These are phyloP conservation scores for Pocillopora grandis DNA, from an alignment of 92 coral and sea anemone species.

Conservation along the genomic window DNA sequence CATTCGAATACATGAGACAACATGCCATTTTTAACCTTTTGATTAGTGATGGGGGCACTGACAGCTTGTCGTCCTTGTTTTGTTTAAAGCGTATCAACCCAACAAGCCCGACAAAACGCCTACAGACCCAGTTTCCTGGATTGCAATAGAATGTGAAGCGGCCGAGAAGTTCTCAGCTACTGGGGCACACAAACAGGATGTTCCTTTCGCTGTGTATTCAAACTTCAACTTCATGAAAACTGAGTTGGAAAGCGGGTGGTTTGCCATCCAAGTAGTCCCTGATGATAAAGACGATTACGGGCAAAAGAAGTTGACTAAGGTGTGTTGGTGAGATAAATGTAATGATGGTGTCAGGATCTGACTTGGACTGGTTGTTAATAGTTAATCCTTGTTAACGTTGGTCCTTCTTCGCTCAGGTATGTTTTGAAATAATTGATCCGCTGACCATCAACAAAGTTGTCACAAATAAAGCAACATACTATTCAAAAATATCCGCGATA, in stretches of 20 bases:
- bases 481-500: constrained; percentile 59
- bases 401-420: constrained; percentile 53
- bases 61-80: not conserved
- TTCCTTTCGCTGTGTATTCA: constrained; percentile 70
- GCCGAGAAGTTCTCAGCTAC: constrained; percentile 76
- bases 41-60: not conserved
- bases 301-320: constrained; percentile 72
- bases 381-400: not conserved
- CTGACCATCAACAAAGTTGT: constrained; percentile 76
- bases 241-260: constrained; percentile 84
- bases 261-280: constrained; percentile 72
- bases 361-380: not conserved
- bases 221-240: constrained; percentile 67
- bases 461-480: constrained; percentile 75
- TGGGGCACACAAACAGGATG: constrained; percentile 56
- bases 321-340: not conserved
- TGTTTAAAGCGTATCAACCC: constrained; percentile 60
- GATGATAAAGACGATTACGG: constrained; percentile 71
- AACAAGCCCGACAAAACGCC: constrained; percentile 76
- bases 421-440: constrained; percentile 88
- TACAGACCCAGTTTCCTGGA: constrained; percentile 76
- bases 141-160: constrained; percentile 85
- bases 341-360: not conserved
- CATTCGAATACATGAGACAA: too few species aligned
- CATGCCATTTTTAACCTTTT: not conserved